Evolutionary conservation across 2,113 vertebrate genomes (phyloP).

Genomic region (Cariama cristata): DNA sequence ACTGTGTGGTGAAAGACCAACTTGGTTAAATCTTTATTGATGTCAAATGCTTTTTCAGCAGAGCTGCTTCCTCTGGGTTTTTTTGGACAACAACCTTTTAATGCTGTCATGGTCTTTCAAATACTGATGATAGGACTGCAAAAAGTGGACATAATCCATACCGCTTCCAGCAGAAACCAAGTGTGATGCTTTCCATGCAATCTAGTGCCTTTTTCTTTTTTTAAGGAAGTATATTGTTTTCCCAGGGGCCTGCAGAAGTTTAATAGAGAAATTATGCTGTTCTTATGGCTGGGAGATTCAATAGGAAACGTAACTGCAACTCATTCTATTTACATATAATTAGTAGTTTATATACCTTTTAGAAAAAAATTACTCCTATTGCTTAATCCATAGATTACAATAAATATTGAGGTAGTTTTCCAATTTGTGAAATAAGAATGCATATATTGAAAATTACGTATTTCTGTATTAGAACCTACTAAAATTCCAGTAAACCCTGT

Average conservation of each 20-base stretch:
- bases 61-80: not conserved
- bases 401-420: not conserved
- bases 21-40: not conserved
- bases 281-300: not conserved
- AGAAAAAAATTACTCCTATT: not conserved
- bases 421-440: not conserved
- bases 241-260: not conserved
- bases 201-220: not conserved
- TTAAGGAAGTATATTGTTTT: not conserved
- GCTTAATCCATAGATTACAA: not conserved
- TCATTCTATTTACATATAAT: not conserved
- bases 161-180: not conserved
- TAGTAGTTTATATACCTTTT: not conserved
- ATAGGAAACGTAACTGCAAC: not conserved
- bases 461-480: not conserved
- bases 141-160: not conserved
- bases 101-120: not conserved
- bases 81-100: not conserved
- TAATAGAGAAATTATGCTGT: not conserved
- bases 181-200: not conserved
- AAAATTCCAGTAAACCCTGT: not conserved
- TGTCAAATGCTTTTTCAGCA: not conserved
- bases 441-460: accelerated
- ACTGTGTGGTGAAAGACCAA: not conserved
- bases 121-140: not conserved